These are phyloP conservation scores for Stegastes partitus DNA, from an alignment of 2,113 vertebrate genomes.

Conservation along the genomic window DNA sequence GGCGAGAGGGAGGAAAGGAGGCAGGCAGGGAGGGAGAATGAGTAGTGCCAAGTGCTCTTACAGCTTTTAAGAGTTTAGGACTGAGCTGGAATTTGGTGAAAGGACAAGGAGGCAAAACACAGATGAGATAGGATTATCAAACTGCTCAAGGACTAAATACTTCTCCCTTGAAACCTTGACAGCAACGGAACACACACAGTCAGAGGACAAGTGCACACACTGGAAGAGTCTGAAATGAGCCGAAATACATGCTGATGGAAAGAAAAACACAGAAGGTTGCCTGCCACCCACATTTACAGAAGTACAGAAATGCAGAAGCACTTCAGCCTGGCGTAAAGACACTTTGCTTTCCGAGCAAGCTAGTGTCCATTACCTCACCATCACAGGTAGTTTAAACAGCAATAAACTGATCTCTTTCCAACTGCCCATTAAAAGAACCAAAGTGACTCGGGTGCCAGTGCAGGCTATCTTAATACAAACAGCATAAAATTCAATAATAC, in stretches of 20 bases:
- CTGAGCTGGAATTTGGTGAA: slow-evolving; percentile 54
- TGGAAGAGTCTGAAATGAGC: slow-evolving; percentile 1
- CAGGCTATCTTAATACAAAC: background rate
- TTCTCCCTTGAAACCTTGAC: slow-evolving; percentile 51
- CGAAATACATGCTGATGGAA: background rate
- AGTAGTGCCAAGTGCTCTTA: slow-evolving; percentile 39
- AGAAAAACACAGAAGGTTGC: slow-evolving; percentile 4
- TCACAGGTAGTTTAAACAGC: slow-evolving; percentile 27
- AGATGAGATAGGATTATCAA: slow-evolving; percentile 58
- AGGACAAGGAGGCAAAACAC: slow-evolving; percentile 43
- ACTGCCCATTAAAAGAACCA: background rate
- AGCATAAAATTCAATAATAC: background rate
- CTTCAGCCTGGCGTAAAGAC: background rate
- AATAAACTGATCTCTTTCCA: background rate
- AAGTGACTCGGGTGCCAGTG: background rate
- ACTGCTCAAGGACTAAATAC: slow-evolving; percentile 52
- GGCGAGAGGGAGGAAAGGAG: slow-evolving; percentile 2
- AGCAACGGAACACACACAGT: slow-evolving; percentile 24
- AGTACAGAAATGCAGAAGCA: background rate
- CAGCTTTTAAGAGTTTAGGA: slow-evolving; percentile 46
- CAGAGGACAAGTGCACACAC: background rate
- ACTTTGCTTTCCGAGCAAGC: slow-evolving; percentile 5
- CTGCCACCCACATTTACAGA: background rate
- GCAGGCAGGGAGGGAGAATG: slow-evolving; percentile 21
- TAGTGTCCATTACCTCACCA: background rate